phyloP scores from a whole-genome alignment of 2,797 vertebrate genomes.

The Pachyuromys duprasi region DNA sequence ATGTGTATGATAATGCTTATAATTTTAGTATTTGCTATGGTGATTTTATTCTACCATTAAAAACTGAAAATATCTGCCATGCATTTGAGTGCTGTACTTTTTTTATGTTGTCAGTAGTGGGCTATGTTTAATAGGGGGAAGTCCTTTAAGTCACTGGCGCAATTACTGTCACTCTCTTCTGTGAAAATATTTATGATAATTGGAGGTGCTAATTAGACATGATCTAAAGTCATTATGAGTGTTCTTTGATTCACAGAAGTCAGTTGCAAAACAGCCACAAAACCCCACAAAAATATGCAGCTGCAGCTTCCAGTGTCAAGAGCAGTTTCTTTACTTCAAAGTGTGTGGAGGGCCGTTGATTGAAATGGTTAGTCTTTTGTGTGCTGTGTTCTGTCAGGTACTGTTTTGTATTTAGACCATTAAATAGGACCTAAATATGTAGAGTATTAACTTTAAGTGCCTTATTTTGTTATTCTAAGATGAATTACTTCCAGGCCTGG shows the following conservation, averaged over 20 bases:
- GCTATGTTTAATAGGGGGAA: background rate
- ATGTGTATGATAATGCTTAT: conserved; percentile 56
- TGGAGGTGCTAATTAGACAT: conserved; percentile 26
- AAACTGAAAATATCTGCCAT: background rate
- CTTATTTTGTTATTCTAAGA: background rate
- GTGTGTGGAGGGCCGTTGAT: background rate
- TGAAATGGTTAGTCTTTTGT: conserved; percentile 14
- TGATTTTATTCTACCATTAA: conserved; percentile 9
- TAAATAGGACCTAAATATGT: conserved; percentile 29
- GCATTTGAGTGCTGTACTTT: conserved; percentile 3
- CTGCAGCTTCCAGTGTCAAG: background rate
- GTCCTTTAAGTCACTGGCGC: background rate
- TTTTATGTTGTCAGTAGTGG: conserved; percentile 12
- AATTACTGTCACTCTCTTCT: background rate
- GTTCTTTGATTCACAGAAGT: conserved; percentile 34
- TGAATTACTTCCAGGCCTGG: background rate
- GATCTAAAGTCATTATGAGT: background rate
- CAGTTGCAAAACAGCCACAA: background rate
- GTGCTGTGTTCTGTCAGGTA: conserved; percentile 1
- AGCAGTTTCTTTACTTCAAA: conserved; percentile 18
- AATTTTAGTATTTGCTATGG: conserved; percentile 50
- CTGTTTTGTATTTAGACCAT: conserved; percentile 30
- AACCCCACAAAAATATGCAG: background rate
- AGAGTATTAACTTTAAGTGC: conserved; percentile 21
- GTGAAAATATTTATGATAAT: conserved; percentile 35